Evolutionary conservation across 2,888 invertebrate genomes (phyloP).

Genomic region (Hypena proboscidalis): DNA sequence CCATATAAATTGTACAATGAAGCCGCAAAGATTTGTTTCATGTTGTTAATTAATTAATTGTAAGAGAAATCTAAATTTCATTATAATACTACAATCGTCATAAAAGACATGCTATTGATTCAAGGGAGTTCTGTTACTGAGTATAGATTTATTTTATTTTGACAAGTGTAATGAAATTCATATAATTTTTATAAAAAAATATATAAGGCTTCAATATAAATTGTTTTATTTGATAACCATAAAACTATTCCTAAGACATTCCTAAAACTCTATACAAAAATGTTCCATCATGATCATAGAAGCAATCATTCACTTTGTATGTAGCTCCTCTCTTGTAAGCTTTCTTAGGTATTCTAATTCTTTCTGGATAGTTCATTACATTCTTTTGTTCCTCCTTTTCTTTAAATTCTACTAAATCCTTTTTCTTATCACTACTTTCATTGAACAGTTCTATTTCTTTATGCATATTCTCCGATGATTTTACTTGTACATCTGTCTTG

Average conservation of each 20-base stretch:
- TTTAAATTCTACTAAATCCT: slow-evolving; percentile 49
- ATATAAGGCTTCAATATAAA: slow-evolving; percentile 68
- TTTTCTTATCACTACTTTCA: slow-evolving; percentile 39
- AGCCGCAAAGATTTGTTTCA: slow-evolving; percentile 46
- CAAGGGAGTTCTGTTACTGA: slow-evolving; percentile 40
- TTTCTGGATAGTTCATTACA: slow-evolving; percentile 80
- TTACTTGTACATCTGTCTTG: slow-evolving; percentile 21
- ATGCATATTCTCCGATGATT: slow-evolving; percentile 39
- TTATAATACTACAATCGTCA: slow-evolving; percentile 31
- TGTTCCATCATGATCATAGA: slow-evolving; percentile 92
- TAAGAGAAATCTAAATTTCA: slow-evolving; percentile 39
- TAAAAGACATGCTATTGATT: slow-evolving; percentile 54
- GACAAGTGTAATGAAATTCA: slow-evolving; percentile 75
- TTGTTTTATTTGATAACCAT: slow-evolving; percentile 63
- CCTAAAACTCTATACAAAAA: slow-evolving; percentile 93
- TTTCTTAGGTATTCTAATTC: slow-evolving; percentile 89
- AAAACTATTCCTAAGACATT: slow-evolving; percentile 64
- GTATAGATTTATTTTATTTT: slow-evolving; percentile 64
- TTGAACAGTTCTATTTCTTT: slow-evolving; percentile 55
- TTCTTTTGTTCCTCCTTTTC: slow-evolving; percentile 47
- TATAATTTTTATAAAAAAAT: slow-evolving; percentile 80
- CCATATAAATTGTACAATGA: slow-evolving; percentile 62
- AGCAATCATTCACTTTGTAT: slow-evolving; percentile 91
- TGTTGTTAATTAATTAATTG: slow-evolving; percentile 52
- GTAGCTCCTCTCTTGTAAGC: slow-evolving; percentile 87